Base-by-base conservation (phyloP, 2,888 invertebrate genomes). In the Meteorus cinctellus region DNA sequence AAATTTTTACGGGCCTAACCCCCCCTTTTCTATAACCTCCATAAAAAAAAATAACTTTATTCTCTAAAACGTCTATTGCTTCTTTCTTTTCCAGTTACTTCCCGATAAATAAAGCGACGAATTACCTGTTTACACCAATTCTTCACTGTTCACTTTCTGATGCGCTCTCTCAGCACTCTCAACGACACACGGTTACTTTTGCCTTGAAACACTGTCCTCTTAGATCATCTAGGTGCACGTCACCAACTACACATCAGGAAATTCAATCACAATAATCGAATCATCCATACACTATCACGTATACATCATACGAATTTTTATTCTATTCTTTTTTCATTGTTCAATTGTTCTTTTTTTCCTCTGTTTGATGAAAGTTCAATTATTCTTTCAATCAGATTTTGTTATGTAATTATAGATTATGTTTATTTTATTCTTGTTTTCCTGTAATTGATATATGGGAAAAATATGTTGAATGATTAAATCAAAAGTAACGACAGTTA, bases 41-140 rank as follows among this genome's bases (percentile, higher is more conserved):
- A 55, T 29, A 14, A 70, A 72, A 68, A 51, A 55, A 55, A 55
- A 55, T 67, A 59, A 72, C 36, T 62, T 73, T 55, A 67, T 65
- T 67, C 55, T 63, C 51, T 59, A 72, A 63, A 74, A 55, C 68
- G 36, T 36, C 45, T 77, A 55, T 62, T 19, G 72, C 60, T 72
- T 74, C 63, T 74, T 66, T 79, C 77, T 79, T 79, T 79, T 79
- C 79, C 79, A 77, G 72, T 65, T 72, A 59, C 16, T 63, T 72
- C 63, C 72, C 63, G 19, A 51, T 63, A 65, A 41, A 34, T 63
- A 63, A 31, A 34, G 29, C 29, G 63, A 34, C 63, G 63, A 63
- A 31, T 59, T 19, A 31, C 14, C n/a, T 63, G 16, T 62, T 62
- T n/a, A 48, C 48, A 48, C 14, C 48, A 55, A n/a, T 55, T 55